phyloP scores from a whole-genome alignment of 2,797 vertebrate genomes.

The Bradypodion pumilum region DNA sequence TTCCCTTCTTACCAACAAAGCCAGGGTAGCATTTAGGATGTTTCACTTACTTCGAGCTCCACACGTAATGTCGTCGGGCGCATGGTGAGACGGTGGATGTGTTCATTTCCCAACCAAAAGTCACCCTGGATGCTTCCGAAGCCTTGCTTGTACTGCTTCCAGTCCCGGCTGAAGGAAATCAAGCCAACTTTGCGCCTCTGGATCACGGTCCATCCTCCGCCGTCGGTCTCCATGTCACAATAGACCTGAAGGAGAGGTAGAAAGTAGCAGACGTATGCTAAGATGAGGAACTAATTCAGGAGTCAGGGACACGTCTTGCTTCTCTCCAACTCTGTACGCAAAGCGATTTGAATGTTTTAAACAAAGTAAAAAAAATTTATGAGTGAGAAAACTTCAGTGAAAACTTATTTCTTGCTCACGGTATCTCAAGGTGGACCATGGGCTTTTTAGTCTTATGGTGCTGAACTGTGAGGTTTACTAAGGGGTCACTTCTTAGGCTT shows the following conservation, averaged over 20 bases:
- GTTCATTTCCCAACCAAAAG: slow-evolving; percentile 97
- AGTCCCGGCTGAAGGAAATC: slow-evolving; percentile 90
- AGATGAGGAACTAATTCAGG: background rate
- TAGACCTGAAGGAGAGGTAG: slow-evolving; percentile 79
- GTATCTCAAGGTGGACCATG: background rate
- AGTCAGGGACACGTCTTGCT: background rate
- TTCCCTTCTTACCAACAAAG: background rate
- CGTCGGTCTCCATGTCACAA: slow-evolving; percentile 95
- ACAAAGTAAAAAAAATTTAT: too few species aligned
- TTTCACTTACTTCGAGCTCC: slow-evolving; percentile 86
- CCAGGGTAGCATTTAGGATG: fast-evolving
- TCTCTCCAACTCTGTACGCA: background rate
- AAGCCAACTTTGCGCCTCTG: slow-evolving; percentile 94
- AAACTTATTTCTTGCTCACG: background rate
- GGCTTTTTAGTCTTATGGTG: too few species aligned
- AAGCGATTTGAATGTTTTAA: too few species aligned
- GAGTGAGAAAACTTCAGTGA: background rate
- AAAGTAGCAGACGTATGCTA: background rate
- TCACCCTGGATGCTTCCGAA: slow-evolving; percentile 94
- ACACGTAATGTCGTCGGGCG: slow-evolving; percentile 89
- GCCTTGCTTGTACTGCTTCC: slow-evolving; percentile 93
- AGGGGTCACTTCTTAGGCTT: too few species aligned
- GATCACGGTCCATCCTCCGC: slow-evolving; percentile 95
- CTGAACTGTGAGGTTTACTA: background rate
- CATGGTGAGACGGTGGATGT: slow-evolving; percentile 90